phyloP scores from a whole-genome alignment of 2,797 vertebrate genomes.

The Euphonia xanthogaster region DNA sequence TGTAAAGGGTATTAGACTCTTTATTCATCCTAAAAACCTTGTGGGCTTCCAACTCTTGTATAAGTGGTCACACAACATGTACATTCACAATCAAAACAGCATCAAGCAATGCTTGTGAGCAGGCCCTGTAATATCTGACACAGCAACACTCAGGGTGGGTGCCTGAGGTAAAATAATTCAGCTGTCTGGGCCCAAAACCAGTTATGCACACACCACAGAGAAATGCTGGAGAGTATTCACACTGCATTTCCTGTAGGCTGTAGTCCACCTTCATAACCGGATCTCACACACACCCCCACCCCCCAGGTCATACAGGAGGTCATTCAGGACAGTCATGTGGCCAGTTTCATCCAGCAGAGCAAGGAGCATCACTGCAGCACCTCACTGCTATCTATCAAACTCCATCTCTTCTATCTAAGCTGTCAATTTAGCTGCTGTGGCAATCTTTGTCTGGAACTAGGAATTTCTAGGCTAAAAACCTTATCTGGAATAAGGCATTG shows the following conservation, averaged over 20 bases:
- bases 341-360: neutral
- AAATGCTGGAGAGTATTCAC: neutral
- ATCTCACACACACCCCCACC: fast-evolving
- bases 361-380: neutral
- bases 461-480: neutral
- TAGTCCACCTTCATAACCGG: neutral
- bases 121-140: neutral
- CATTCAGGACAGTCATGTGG: neutral
- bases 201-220: neutral
- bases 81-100: neutral
- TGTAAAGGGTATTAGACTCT: neutral
- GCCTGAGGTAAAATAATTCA: neutral
- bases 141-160: neutral
- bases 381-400: neutral
- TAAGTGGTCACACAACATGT: neutral
- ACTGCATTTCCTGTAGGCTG: neutral
- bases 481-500: neutral
- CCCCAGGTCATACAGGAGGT: neutral
- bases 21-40: neutral
- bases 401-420: neutral
- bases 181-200: neutral
- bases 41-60: neutral
- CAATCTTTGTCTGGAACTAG: neutral
- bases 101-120: neutral
- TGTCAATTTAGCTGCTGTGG: neutral